Evolutionary conservation across 2,113 vertebrate genomes (phyloP).

Genomic region (Caloenas nicobarica): DNA sequence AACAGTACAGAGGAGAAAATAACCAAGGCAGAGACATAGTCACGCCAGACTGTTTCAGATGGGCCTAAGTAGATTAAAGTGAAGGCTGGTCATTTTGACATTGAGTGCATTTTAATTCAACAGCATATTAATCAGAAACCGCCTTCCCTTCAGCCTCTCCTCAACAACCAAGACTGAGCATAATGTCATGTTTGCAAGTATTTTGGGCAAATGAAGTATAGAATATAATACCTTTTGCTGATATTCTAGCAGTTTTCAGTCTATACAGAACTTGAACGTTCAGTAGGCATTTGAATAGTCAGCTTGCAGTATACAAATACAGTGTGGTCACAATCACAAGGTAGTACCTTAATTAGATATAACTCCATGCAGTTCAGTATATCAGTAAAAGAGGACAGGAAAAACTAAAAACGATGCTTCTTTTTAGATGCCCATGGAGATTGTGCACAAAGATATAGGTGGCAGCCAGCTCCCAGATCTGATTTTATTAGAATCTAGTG

Average conservation of each 20-base stretch:
- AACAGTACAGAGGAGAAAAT: background rate
- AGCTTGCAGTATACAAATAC: conserved; percentile 30
- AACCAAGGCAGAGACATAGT: background rate
- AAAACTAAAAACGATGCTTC: background rate
- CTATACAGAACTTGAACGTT: background rate
- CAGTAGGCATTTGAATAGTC: conserved; percentile 16
- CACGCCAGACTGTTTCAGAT: background rate
- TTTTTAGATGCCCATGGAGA: conserved; percentile 32
- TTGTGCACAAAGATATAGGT: background rate
- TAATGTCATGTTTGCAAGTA: background rate
- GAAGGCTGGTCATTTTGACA: background rate
- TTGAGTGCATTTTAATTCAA: conserved; percentile 28
- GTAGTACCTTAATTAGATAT: background rate
- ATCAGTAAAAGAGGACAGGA: conserved; percentile 18
- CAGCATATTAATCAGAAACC: background rate
- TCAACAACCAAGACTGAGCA: background rate
- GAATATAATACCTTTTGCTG: conserved; percentile 53
- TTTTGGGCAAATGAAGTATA: background rate
- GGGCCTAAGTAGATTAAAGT: background rate
- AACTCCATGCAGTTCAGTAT: conserved; percentile 2
- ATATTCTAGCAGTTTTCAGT: conserved; percentile 1
- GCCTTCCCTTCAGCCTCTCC: conserved; percentile 15
- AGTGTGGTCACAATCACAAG: background rate
- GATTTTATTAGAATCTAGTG: background rate
- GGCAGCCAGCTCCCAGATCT: background rate